Conservation (phyloP, 2,113 vertebrate genomes). For the Apodemus speciosus region DNA sequence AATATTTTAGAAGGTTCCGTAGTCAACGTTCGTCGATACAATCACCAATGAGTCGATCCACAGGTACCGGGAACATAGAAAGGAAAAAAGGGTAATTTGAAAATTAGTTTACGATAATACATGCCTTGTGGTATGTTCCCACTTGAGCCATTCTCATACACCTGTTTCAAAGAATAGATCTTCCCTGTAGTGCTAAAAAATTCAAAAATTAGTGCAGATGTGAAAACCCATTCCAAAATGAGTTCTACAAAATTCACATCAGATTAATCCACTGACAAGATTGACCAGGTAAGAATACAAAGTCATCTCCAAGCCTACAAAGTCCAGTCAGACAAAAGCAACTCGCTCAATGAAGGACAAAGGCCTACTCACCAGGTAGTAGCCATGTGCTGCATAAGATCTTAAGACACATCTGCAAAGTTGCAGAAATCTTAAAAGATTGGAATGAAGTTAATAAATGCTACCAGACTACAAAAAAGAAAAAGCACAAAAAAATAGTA, state of each 20-base stretch:
- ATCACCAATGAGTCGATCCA: slow-evolving; percentile 99
- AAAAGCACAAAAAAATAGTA: slow-evolving; percentile 81
- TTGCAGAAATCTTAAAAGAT: slow-evolving; percentile 85
- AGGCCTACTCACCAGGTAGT: slow-evolving; percentile 89
- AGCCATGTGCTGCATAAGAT: slow-evolving; percentile 87
- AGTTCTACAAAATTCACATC: slow-evolving; percentile 87
- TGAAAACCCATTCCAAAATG: slow-evolving; percentile 87
- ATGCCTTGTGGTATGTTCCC: slow-evolving; percentile 92
- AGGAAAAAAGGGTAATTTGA: slow-evolving; percentile 99
- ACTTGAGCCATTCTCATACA: slow-evolving; percentile 91
- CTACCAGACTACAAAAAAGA: slow-evolving; percentile 86
- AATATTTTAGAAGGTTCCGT: slow-evolving; percentile 94
- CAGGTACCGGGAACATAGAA: slow-evolving; percentile 99
- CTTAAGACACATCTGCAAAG: slow-evolving; percentile 88
- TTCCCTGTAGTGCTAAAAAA: slow-evolving; percentile 89
- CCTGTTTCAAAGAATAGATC: slow-evolving; percentile 91
- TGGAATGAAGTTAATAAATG: slow-evolving; percentile 83
- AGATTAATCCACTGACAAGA: slow-evolving; percentile 84
- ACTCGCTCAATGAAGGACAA: slow-evolving; percentile 84
- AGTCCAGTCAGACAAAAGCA: slow-evolving; percentile 83
- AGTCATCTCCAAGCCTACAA: slow-evolving; percentile 84
- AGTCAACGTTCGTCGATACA: slow-evolving; percentile 98
- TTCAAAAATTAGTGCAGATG: slow-evolving; percentile 90
- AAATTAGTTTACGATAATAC: slow-evolving; percentile 93
- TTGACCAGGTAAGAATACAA: slow-evolving; percentile 83